Evolutionary conservation across 2,888 invertebrate genomes (phyloP).

Genomic region (Leptothorax acervorum): DNA sequence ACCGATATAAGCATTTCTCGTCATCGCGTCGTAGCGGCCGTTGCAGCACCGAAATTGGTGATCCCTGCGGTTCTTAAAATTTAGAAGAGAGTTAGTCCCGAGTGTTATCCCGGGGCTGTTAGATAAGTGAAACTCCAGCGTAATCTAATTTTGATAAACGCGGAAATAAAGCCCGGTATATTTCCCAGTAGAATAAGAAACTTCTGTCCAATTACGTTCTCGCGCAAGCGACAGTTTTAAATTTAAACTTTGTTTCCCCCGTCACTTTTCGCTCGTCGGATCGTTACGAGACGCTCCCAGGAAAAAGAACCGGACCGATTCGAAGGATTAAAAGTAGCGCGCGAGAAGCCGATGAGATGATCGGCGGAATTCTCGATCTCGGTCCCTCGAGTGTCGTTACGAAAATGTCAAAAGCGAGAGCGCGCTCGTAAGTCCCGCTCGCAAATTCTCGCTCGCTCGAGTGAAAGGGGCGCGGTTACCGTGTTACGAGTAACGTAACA

Average conservation of each 20-base stretch:
- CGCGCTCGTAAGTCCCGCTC: background rate
- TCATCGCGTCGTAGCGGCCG: background rate
- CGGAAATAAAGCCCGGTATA: conserved; percentile 2
- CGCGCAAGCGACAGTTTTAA: conserved; percentile 8
- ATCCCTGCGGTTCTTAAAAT: conserved; percentile 22
- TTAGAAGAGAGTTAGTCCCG: background rate
- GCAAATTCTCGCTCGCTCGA: background rate
- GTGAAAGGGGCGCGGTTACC: background rate
- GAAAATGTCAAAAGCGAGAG: conserved; percentile 39
- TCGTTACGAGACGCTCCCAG: background rate
- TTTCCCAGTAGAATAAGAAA: conserved; percentile 15
- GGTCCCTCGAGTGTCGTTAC: conserved; percentile 15
- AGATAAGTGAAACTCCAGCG: conserved; percentile 5
- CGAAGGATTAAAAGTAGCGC: background rate
- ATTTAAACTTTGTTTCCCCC: conserved; percentile 21
- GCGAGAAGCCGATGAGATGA: conserved; percentile 4
- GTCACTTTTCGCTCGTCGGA: background rate
- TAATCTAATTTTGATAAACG: conserved; percentile 31
- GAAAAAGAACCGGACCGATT: background rate
- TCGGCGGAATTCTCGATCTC: conserved; percentile 1
- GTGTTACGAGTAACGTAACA: background rate
- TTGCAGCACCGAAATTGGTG: background rate
- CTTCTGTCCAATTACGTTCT: conserved; percentile 11
- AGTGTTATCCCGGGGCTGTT: background rate
- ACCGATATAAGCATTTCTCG: conserved; percentile 24